Evolutionary conservation across 2,888 invertebrate genomes (phyloP).

Genomic region (Parasteatoda lunata): DNA sequence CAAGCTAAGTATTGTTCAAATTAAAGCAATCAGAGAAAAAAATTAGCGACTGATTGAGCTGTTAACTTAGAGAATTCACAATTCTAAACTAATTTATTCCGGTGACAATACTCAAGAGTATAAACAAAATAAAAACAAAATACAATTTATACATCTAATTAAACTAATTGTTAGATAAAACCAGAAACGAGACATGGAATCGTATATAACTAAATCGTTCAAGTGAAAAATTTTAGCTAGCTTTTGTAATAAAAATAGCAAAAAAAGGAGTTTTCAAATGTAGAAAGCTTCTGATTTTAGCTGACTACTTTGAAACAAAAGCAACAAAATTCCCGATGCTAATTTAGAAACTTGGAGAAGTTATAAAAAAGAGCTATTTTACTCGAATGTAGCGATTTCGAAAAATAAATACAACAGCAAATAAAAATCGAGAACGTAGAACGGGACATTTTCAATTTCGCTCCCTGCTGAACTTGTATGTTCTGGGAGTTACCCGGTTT

Average conservation of each 20-base stretch:
- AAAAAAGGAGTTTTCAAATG: constrained; percentile 16
- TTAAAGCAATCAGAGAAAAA: no score
- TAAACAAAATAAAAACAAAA: constrained; percentile 36
- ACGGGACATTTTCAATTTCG: constrained; percentile 54
- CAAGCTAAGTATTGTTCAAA: no score
- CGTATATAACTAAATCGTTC: constrained; percentile 5
- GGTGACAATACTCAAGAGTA: constrained; percentile 7
- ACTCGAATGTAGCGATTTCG: constrained; percentile 39
- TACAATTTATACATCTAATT: constrained; percentile 58
- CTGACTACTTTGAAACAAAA: constrained; percentile 17
- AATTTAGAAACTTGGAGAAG: constrained; percentile 38
- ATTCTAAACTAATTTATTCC: not conserved
- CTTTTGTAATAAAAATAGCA: not conserved
- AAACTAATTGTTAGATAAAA: constrained; percentile 59
- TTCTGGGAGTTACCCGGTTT: constrained; percentile 24
- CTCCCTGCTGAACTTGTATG: constrained; percentile 44
- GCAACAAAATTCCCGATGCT: constrained; percentile 55
- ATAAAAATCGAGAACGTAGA: constrained; percentile 7
- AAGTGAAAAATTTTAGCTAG: constrained; percentile 4
- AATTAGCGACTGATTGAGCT: no score
- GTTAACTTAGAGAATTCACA: not conserved
- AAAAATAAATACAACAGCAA: constrained; percentile 48
- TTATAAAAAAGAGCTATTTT: constrained; percentile 44
- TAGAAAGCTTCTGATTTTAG: constrained; percentile 18
- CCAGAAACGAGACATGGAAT: not conserved